phyloP scores from a whole-genome alignment of 2,888 invertebrate species.

The Theodoxus fluviatilis region DNA sequence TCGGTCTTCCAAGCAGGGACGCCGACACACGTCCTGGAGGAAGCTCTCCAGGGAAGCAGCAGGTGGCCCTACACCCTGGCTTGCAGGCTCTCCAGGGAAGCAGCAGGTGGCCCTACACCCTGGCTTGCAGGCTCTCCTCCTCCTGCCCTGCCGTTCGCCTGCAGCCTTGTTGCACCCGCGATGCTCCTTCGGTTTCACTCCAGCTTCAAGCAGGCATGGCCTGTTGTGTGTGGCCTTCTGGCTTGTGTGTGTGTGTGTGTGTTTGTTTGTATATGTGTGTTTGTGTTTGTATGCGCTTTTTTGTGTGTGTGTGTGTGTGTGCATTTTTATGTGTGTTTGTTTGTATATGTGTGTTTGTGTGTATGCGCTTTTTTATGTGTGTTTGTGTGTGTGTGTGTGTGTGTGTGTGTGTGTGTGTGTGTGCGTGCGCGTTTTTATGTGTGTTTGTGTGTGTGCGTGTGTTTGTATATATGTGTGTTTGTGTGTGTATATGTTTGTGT shows the following conservation, averaged over 20 bases:
- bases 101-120: too few relatives aligned
- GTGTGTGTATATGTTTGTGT: not conserved
- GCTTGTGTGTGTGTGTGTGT: not conserved
- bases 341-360: not conserved
- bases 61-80: too few relatives aligned
- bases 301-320: not conserved
- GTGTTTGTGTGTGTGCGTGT: not conserved
- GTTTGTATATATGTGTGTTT: not conserved
- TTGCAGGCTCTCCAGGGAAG: too few relatives aligned
- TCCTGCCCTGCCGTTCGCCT: not conserved
- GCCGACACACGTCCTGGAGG: too few relatives aligned
- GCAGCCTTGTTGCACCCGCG: not conserved
- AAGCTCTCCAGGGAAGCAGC: too few relatives aligned
- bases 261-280: not conserved
- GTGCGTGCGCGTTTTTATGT: not conserved
- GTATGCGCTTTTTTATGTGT: too few relatives aligned
- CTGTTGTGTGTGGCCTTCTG: not conserved
- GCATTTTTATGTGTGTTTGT: not conserved
- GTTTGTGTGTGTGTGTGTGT: not conserved
- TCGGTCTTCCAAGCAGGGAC: too few relatives aligned
- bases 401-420: not conserved
- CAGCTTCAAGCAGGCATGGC: not conserved
- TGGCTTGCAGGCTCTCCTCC: too few relatives aligned
- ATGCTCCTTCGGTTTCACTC: not conserved
- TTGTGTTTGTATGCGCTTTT: too few relatives aligned